Conservation (phyloP, 2,888 invertebrate species). For the Tethea ocularis region DNA sequence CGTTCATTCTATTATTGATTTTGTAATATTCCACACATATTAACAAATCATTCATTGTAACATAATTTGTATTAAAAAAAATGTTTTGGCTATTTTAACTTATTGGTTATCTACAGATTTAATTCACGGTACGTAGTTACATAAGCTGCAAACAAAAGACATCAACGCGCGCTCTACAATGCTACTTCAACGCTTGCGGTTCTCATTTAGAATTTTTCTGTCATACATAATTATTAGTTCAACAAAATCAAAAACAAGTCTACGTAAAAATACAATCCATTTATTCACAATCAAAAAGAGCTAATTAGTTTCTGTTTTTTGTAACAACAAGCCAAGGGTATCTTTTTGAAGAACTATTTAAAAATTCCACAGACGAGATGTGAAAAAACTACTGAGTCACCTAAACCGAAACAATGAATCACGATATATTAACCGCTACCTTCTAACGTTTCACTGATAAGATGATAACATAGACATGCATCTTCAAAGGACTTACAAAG, state of each 20-base stretch:
- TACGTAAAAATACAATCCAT: background rate
- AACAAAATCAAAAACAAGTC: background rate
- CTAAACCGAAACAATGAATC: conserved; percentile 54
- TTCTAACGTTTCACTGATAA: conserved; percentile 64
- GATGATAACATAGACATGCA: conserved; percentile 51
- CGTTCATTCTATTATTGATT: background rate
- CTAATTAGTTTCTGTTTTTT: background rate
- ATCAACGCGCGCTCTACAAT: conserved; percentile 40
- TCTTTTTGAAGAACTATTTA: conserved; percentile 24
- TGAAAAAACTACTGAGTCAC: conserved; percentile 55
- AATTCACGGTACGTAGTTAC: too few relatives aligned
- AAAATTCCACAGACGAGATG: conserved; percentile 23
- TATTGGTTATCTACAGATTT: too few relatives aligned
- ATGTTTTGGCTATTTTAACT: too few relatives aligned
- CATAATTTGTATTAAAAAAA: background rate
- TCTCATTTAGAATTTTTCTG: conserved; percentile 4
- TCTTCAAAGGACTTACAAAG: conserved; percentile 19
- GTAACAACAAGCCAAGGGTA: conserved; percentile 4
- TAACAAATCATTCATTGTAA: background rate
- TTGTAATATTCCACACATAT: background rate
- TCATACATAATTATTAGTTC: background rate
- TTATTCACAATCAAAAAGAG: background rate
- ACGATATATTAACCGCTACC: conserved; percentile 58
- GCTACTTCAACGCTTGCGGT: background rate
- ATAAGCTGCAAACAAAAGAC: conserved; percentile 36